These are phyloP conservation scores for Cyanoramphus novaezelandiae DNA, from an alignment of 2,113 vertebrate genomes.

Conservation along the genomic window DNA sequence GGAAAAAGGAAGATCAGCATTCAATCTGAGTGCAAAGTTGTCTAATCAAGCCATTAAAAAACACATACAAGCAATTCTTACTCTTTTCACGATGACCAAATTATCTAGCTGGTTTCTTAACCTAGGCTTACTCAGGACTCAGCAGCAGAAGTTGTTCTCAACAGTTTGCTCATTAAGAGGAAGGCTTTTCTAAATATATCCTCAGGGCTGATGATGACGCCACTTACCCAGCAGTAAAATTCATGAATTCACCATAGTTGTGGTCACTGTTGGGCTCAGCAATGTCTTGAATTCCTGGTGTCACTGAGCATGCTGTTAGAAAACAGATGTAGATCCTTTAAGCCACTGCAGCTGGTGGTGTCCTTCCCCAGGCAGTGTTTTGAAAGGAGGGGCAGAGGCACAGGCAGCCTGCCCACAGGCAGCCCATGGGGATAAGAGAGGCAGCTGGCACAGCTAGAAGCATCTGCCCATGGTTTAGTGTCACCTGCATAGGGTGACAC, in stretches of 20 bases:
- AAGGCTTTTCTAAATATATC: background rate
- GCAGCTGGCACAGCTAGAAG: background rate
- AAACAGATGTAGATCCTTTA: fast-evolving
- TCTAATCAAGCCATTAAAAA: background rate
- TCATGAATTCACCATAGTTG: background rate
- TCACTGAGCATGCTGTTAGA: background rate
- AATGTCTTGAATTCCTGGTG: background rate
- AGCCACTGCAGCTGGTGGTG: fast-evolving
- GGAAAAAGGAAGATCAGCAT: background rate
- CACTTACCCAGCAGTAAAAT: background rate
- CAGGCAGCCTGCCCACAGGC: background rate
- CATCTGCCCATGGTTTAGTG: background rate
- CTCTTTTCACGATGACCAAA: background rate
- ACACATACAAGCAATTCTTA: background rate
- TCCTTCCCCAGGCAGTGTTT: background rate
- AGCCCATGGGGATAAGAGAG: background rate
- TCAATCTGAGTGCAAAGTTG: background rate
- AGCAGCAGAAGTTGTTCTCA: background rate
- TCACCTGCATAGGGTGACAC: background rate
- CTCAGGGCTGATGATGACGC: fast-evolving
- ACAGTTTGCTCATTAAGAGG: background rate
- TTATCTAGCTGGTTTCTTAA: background rate
- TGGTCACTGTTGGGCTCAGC: background rate
- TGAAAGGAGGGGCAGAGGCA: fast-evolving
- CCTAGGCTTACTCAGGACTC: background rate